These are phyloP conservation scores for Bombycilla garrulus DNA, from an alignment of 2,113 vertebrate species.

Conservation along the genomic window DNA sequence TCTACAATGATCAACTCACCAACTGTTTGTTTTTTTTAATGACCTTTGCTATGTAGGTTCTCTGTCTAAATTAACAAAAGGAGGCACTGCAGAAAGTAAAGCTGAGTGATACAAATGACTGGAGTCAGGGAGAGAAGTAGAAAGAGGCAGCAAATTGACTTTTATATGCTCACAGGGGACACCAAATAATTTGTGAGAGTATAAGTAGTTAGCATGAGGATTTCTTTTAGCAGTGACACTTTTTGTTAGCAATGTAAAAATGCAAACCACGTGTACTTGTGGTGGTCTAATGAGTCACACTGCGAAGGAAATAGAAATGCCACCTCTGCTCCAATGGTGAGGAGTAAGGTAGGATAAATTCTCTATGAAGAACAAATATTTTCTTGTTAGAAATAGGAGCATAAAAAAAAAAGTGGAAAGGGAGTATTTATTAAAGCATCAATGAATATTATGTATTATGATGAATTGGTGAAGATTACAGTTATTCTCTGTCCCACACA, in stretches of 20 bases:
- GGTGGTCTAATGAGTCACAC: neutral
- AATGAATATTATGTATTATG: neutral
- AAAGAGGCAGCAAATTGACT: neutral
- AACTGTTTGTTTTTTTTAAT: neutral
- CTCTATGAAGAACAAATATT: neutral
- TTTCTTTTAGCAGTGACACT: neutral
- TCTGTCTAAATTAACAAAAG: neutral
- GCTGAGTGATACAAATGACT: neutral
- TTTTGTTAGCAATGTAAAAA: neutral
- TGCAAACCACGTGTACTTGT: neutral
- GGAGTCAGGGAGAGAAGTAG: neutral
- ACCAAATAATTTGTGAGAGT: neutral
- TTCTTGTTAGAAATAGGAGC: neutral
- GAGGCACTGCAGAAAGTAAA: neutral
- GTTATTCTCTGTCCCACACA: neutral
- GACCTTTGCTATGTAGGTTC: neutral
- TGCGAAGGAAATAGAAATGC: neutral
- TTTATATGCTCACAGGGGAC: neutral
- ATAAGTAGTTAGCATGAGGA: neutral
- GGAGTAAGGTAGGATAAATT: neutral
- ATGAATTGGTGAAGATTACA: neutral
- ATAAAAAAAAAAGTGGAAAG: neutral
- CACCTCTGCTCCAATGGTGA: accelerated
- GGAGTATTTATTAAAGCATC: neutral
- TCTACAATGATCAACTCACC: neutral